Conservation (phyloP, 2,888 invertebrate species). For the Syrphus vitripennis region DNA sequence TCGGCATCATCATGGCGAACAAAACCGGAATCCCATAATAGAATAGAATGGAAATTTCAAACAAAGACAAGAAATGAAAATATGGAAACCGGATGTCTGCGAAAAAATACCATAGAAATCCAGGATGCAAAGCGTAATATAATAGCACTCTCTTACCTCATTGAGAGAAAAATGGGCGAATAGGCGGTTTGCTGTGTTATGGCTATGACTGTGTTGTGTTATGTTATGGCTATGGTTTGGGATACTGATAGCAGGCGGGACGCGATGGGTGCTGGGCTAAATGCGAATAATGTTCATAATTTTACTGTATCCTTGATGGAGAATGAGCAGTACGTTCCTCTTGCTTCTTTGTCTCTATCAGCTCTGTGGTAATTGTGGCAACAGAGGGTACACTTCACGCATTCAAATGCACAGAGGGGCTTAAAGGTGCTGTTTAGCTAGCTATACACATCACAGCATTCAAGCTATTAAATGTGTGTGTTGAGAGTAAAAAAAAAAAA, state of each 20-base stretch:
- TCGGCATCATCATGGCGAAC: slow-evolving; percentile 12
- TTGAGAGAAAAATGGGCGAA: slow-evolving; percentile 35
- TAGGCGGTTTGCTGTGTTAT: neutral
- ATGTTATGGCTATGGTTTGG: neutral
- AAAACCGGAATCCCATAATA: slow-evolving; percentile 66
- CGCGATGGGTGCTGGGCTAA: neutral
- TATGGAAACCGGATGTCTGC: slow-evolving; percentile 52
- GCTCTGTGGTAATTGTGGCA: slow-evolving; percentile 66
- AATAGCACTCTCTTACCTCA: slow-evolving; percentile 57
- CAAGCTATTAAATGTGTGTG: slow-evolving; percentile 66
- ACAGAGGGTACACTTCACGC: slow-evolving; percentile 64
- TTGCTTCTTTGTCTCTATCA: slow-evolving; percentile 44
- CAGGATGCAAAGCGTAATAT: slow-evolving; percentile 66
- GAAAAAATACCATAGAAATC: slow-evolving; percentile 36
- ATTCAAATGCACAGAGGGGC: slow-evolving; percentile 60
- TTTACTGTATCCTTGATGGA: slow-evolving; percentile 49
- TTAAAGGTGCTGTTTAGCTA: neutral
- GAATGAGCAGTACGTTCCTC: slow-evolving; percentile 39
- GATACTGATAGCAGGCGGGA: neutral
- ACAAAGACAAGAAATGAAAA: slow-evolving; percentile 34
- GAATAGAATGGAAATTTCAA: slow-evolving; percentile 57
- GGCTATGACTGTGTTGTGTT: neutral
- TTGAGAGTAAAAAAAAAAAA: slow-evolving; percentile 49
- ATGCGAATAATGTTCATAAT: slow-evolving; percentile 58
- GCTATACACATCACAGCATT: neutral